These are phyloP conservation scores for Leptonema lineaticorne DNA, from an alignment of 1,140 invertebrate species.

Conservation along the genomic window DNA sequence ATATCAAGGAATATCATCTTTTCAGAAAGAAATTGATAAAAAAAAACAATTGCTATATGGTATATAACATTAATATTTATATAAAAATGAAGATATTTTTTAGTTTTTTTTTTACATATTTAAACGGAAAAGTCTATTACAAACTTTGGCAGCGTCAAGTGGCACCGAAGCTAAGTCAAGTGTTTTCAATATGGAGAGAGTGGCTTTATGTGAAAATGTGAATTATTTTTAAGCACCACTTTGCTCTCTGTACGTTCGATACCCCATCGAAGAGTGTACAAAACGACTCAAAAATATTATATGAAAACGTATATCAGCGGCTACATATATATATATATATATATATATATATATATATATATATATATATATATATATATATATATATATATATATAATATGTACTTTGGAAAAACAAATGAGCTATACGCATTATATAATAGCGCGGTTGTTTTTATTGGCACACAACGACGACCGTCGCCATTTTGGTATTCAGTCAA, in stretches of 20 bases:
- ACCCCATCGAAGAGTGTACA: neutral
- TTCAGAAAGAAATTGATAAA: too few species aligned
- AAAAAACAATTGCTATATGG: too few species aligned
- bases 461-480: constrained; percentile 7
- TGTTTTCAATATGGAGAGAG: constrained; percentile 6
- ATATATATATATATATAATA: too few species aligned
- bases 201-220: constrained; percentile 17
- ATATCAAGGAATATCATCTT: too few species aligned
- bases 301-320: too few species aligned
- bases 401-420: too few species aligned
- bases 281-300: neutral
- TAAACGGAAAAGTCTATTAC: constrained; percentile 19
- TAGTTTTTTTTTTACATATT: neutral
- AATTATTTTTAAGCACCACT: constrained; percentile 24
- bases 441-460: neutral
- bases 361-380: too few species aligned
- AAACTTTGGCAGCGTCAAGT: constrained; percentile 14
- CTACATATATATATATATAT: too few species aligned
- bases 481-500: constrained; percentile 23
- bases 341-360: too few species aligned
- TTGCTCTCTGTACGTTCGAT: neutral
- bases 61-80: neutral
- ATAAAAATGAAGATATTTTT: neutral
- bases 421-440: too few species aligned
- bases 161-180: constrained; percentile 15